A percentile compares a stretch with the other conserved stretches of the same genome.
Conservation (phyloP, 2,113 vertebrate genomes). For the Pseudorhombus dupliciocellatus region DNA sequence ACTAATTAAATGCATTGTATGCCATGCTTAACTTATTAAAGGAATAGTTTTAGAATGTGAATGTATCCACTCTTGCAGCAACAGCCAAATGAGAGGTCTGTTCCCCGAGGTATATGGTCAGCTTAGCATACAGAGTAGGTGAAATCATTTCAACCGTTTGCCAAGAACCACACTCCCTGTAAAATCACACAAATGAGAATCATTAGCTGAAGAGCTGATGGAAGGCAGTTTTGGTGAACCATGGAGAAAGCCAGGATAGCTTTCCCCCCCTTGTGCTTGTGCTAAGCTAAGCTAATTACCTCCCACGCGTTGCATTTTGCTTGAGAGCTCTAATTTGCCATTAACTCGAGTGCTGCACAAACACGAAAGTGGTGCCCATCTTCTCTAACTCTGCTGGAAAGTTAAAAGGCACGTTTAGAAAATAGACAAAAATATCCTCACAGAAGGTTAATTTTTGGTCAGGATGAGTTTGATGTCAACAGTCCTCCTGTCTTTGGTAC, state of each 20-base stretch:
- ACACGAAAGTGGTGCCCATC: neutral
- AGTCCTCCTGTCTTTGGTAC: neutral
- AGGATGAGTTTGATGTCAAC: neutral
- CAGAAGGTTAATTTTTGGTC: neutral
- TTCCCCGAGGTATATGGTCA: neutral
- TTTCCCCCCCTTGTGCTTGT: neutral
- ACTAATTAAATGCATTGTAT: too few species aligned
- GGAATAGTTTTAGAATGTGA: too few species aligned
- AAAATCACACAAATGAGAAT: neutral
- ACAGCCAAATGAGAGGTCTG: too few species aligned
- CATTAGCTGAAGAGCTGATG: neutral
- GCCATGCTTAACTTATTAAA: too few species aligned
- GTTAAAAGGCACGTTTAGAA: neutral
- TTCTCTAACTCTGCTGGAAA: neutral
- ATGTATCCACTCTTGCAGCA: too few species aligned
- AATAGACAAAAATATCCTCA: neutral
- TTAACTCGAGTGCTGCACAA: neutral
- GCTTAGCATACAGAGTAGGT: neutral
- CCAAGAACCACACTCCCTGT: neutral
- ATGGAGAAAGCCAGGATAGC: neutral
- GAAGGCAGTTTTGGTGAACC: neutral
- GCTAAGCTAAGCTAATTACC: conserved; percentile 1
- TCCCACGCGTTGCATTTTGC: neutral
- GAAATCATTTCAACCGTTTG: neutral
- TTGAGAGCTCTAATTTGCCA: neutral